Percentiles rank a stretch among this genome's conserved stretches.
Evolutionary conservation across 2,113 vertebrate species (phyloP).

Genomic region (Ceratotherium simum): DNA sequence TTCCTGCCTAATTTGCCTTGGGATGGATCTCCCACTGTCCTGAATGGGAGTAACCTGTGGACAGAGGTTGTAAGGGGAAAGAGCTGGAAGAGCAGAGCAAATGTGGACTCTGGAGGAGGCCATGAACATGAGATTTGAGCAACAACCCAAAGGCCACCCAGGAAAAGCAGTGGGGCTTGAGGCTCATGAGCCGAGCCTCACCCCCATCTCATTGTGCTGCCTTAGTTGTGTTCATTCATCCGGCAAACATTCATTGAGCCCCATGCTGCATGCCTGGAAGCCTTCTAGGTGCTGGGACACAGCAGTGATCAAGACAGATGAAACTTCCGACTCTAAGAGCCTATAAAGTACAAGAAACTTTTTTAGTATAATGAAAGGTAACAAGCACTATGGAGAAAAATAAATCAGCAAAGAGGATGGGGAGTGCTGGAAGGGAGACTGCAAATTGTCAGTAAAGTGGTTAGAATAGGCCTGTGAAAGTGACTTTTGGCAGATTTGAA

Average conservation of each 20-base stretch:
- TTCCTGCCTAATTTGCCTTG: slow-evolving; percentile 51
- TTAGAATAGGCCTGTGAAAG: neutral
- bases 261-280: neutral
- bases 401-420: neutral
- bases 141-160: neutral
- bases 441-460: neutral
- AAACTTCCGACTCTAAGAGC: neutral
- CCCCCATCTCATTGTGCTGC: neutral
- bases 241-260: neutral
- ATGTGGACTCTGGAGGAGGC: slow-evolving; percentile 24
- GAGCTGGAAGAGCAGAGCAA: slow-evolving; percentile 3
- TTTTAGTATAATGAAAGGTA: neutral
- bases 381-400: neutral
- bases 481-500: neutral
- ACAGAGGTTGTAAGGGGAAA: neutral
- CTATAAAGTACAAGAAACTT: neutral
- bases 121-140: neutral
- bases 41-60: slow-evolving; percentile 14
- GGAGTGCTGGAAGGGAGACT: neutral
- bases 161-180: slow-evolving; percentile 23
- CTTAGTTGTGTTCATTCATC: neutral
- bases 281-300: neutral
- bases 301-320: neutral
- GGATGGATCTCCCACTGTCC: slow-evolving; percentile 34
- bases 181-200: neutral